Evolutionary conservation across 2,888 invertebrate genomes (phyloP).

Genomic region (Agonopterix alstromeriana): DNA sequence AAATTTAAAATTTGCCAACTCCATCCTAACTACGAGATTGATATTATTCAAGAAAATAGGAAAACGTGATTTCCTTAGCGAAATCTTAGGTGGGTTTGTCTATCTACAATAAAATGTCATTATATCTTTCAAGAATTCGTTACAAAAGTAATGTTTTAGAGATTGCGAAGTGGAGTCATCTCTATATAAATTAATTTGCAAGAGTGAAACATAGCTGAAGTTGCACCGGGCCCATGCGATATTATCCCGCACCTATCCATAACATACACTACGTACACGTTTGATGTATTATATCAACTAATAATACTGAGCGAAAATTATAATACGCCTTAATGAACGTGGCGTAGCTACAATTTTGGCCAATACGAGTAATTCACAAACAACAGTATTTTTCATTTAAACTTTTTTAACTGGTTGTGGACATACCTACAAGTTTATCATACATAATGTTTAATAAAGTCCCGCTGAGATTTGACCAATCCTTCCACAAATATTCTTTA

Average conservation of each 20-base stretch:
- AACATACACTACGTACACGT: conserved; percentile 19
- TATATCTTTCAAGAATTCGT: too few species aligned
- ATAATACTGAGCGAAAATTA: conserved; percentile 69
- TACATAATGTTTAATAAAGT: neutral
- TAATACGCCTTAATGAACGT: conserved; percentile 48
- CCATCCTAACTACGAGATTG: conserved; percentile 65
- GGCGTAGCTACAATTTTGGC: conserved; percentile 68
- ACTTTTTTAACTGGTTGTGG: neutral
- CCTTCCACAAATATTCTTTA: neutral
- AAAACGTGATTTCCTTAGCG: conserved; percentile 56
- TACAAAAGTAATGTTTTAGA: neutral
- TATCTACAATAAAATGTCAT: conserved; percentile 27
- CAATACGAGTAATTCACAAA: conserved; percentile 59
- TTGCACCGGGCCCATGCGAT: conserved; percentile 54
- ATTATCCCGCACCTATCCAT: conserved; percentile 30
- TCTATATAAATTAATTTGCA: conserved; percentile 2
- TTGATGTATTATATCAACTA: conserved; percentile 45
- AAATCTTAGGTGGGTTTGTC: conserved; percentile 48
- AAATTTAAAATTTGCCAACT: conserved; percentile 58
- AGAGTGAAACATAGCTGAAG: conserved; percentile 5
- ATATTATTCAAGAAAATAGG: conserved; percentile 61
- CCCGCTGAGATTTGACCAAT: conserved; percentile 1
- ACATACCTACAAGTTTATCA: neutral
- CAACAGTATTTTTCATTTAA: conserved; percentile 19
- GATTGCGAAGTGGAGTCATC: neutral